Conservation (phyloP, 2,888 invertebrate species). For the Blera fallax region DNA sequence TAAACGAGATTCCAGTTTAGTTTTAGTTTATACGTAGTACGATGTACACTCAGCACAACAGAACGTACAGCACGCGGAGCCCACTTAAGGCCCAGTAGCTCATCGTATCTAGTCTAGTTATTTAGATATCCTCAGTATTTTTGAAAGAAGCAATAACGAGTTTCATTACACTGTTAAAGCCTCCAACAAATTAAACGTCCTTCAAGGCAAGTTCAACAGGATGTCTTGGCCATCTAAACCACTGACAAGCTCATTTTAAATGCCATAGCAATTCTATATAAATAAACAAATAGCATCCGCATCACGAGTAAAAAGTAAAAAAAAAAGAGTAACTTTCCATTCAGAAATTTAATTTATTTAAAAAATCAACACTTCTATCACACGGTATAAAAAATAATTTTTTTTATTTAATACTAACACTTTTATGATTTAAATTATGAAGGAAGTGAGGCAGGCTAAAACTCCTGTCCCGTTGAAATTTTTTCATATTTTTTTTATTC, state of each 20-base stretch:
- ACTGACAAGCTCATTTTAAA: too few species aligned
- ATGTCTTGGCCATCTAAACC: too few species aligned
- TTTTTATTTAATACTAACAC: constrained; percentile 34
- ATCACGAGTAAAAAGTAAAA: not conserved
- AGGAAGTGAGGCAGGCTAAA: constrained; percentile 55
- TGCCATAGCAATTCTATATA: not conserved
- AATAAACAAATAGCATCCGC: not conserved
- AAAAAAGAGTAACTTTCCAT: not conserved
- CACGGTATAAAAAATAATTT: not conserved
- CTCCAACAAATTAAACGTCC: too few species aligned
- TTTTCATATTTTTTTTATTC: constrained; percentile 46
- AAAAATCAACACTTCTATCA: not conserved
- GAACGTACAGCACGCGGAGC: too few species aligned
- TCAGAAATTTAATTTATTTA: not conserved
- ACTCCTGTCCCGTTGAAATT: constrained; percentile 50
- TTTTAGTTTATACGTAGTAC: not conserved
- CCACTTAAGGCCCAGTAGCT: too few species aligned
- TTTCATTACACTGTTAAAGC: too few species aligned
- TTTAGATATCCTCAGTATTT: too few species aligned
- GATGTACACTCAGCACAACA: too few species aligned
- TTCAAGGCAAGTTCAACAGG: too few species aligned
- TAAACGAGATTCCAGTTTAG: not conserved
- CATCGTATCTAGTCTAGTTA: too few species aligned
- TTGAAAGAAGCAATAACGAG: too few species aligned
- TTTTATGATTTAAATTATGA: constrained; percentile 39